phyloP scores from a whole-genome alignment of 2,888 invertebrate genomes.

The Blastobasis adustella region DNA sequence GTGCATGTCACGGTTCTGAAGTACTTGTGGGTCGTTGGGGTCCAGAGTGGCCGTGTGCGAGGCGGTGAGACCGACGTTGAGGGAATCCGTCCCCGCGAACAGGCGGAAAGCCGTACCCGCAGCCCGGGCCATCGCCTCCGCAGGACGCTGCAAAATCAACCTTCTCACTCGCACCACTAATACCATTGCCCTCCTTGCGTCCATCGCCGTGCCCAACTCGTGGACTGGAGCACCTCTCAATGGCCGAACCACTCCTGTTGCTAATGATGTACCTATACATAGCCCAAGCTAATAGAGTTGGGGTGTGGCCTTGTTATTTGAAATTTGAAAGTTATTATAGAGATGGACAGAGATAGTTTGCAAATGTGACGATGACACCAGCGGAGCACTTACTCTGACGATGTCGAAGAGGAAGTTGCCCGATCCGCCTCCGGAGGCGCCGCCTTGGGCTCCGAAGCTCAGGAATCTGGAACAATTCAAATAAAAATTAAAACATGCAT shows the following conservation, averaged over 20 bases:
- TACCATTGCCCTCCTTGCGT: not conserved
- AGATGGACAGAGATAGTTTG: not conserved
- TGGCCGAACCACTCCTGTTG: no score
- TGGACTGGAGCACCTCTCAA: no score
- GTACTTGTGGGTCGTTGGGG: slow-evolving; percentile 70
- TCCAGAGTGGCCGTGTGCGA: slow-evolving; percentile 72
- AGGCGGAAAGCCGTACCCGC: slow-evolving; percentile 86
- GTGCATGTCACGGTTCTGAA: slow-evolving; percentile 31
- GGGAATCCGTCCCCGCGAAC: slow-evolving; percentile 83
- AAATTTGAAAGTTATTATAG: not conserved
- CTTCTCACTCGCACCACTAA: slow-evolving; percentile 28
- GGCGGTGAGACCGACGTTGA: slow-evolving; percentile 81
- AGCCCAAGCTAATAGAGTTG: not conserved
- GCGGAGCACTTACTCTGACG: slow-evolving; percentile 82
- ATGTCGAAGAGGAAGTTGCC: slow-evolving; percentile 93
- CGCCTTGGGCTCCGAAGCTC: slow-evolving; percentile 75
- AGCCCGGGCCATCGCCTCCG: slow-evolving; percentile 86
- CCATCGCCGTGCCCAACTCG: no score
- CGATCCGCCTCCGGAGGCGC: slow-evolving; percentile 80
- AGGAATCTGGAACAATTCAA: slow-evolving; percentile 65
- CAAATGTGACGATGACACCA: not conserved
- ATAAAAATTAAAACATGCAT: not conserved
- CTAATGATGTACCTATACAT: no score
- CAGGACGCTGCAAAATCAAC: slow-evolving; percentile 78
- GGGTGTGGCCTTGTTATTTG: not conserved